Base-by-base conservation (phyloP, 2,888 invertebrate genomes). In the Lasioglossum calceatum region DNA sequence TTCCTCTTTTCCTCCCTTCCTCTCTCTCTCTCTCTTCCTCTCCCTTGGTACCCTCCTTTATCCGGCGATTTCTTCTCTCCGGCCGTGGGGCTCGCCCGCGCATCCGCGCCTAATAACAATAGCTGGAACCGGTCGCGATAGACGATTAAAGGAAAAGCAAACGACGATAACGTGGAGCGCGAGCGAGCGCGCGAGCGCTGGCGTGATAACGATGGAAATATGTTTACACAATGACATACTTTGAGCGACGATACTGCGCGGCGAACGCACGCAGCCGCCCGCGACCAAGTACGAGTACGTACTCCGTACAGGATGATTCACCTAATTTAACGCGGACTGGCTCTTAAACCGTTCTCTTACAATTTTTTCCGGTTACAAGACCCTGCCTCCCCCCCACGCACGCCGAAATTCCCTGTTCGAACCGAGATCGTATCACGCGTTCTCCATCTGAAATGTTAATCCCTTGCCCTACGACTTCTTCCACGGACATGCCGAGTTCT, bases 151-250 rank as follows among this genome's bases (percentile, higher is more conserved):
- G 79, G 78, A 67, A 72, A 75, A 76, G 78, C 75, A 79, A 79
- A 73, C 75, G 54, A 73, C 81, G 84, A 90, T 84, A 87, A 89
- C 71, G 80, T 10, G 44, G 72, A 64, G 78, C 54, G 82, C 81
- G 88, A 86, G 86, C 78, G 36, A 58, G 58, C 58, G 10, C 85
- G 88, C 78, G 12, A 1, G n/a, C 58, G 58, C 4, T 2, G 74
- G 14, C 64, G 88, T 88, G 90, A 89, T 90, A 90, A 88, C 84
- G 85, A 81, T 87, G 85, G 87, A 84, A 86, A 77, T 81, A 71
- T 84, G 87, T 83, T 89, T 84, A 80, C 79, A 86, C 81, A 83
- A 82, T 87, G 86, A 87, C 90, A 89, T 81, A 81, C 74, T 89
- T 87, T 76, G 73, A 71, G 67, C 67, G 74, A 78, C 81, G 82